Percentiles rank a stretch among this genome's conserved stretches.
Evolutionary conservation across 2,797 vertebrate genomes (phyloP).

Genomic region (Karalla daura): DNA sequence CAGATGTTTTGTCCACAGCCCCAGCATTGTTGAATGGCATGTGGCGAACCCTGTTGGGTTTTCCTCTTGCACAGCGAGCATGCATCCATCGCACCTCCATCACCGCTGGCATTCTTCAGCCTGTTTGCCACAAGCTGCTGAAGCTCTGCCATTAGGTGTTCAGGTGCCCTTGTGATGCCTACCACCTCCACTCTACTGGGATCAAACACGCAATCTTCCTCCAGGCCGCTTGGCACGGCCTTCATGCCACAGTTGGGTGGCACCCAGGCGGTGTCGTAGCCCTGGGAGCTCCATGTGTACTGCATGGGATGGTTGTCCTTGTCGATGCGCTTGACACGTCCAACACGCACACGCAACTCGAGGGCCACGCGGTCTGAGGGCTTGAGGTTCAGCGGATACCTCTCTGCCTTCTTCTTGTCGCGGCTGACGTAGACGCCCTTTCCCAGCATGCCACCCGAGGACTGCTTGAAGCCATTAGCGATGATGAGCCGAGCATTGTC

Average conservation of each 20-base stretch:
- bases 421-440: constrained; percentile 82
- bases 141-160: constrained; percentile 49
- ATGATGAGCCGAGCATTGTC: constrained; percentile 67
- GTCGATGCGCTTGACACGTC: constrained; percentile 79
- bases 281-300: constrained; percentile 71
- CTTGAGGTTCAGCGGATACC: constrained; percentile 64
- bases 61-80: constrained; percentile 74
- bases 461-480: constrained; percentile 72
- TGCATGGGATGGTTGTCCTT: constrained; percentile 78
- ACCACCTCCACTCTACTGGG: constrained; percentile 68
- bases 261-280: constrained; percentile 83
- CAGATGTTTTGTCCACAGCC: constrained; percentile 72
- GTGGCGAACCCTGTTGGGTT: constrained; percentile 30
- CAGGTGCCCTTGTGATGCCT: constrained; percentile 64
- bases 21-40: constrained; percentile 66
- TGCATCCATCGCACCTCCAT: neutral
- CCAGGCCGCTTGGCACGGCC: constrained; percentile 75
- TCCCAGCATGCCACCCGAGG: constrained; percentile 77
- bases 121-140: constrained; percentile 54
- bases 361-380: constrained; percentile 64
- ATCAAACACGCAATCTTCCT: constrained; percentile 82
- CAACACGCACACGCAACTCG: constrained; percentile 63
- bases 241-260: constrained; percentile 81
- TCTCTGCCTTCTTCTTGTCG: constrained; percentile 74
- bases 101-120: neutral